These are phyloP conservation scores for Conus betulinus DNA, from an alignment of 1,140 invertebrate genomes.

Conservation along the genomic window DNA sequence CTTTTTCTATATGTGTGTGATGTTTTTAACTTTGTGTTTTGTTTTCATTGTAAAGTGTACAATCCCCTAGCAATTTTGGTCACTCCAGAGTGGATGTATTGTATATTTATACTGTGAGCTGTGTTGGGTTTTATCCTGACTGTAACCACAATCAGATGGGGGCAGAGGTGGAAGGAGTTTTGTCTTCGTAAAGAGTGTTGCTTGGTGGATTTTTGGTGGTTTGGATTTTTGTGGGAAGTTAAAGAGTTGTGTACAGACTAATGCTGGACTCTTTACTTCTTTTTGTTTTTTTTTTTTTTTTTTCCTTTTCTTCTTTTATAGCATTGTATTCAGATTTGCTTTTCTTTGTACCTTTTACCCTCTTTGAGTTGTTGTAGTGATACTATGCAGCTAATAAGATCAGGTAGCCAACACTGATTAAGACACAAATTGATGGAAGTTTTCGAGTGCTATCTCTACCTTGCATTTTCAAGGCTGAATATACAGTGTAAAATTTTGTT, in stretches of 20 bases:
- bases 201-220: not conserved
- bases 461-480: too few relatives aligned
- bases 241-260: not conserved
- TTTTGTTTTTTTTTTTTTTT: not conserved
- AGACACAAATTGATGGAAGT: too few relatives aligned
- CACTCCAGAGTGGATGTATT: constrained; percentile 19
- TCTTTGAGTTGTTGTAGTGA: not conserved
- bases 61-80: constrained; percentile 20
- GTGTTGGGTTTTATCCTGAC: not conserved
- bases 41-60: constrained; percentile 26
- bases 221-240: not conserved
- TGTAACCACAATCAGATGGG: not conserved
- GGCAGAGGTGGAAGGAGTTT: not conserved
- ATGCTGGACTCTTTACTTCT: not conserved
- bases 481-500: too few relatives aligned
- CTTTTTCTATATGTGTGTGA: constrained; percentile 30
- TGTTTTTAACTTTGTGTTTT: constrained; percentile 32
- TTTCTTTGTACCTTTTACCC: not conserved
- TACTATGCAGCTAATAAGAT: too few relatives aligned
- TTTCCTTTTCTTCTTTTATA: not conserved
- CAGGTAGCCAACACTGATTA: too few relatives aligned
- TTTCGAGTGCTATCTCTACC: too few relatives aligned
- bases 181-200: not conserved
- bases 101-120: not conserved
- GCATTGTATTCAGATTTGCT: not conserved